Percentiles rank a stretch among this genome's conserved stretches.
Conservation (phyloP, 2,797 vertebrate species). For the Furcifer pardalis region DNA sequence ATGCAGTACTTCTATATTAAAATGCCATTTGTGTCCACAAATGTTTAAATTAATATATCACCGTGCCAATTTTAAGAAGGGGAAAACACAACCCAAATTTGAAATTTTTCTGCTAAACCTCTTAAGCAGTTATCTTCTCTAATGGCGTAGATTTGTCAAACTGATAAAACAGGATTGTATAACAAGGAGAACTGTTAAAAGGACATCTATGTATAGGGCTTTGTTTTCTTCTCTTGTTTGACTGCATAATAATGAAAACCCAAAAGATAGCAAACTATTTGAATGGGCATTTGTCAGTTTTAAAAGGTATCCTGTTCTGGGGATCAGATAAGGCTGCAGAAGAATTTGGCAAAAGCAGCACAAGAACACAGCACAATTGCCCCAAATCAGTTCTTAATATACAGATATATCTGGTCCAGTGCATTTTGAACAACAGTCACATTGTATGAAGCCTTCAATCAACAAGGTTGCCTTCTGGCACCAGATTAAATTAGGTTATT, state of each 20-base stretch:
- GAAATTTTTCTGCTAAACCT: neutral
- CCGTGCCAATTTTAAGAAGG: neutral
- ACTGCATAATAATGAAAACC: neutral
- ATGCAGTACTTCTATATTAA: no score
- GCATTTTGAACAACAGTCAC: neutral
- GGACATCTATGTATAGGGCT: neutral
- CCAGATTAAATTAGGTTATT: no score
- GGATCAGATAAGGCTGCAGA: neutral
- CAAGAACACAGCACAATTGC: neutral
- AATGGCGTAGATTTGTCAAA: neutral
- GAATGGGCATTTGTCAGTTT: neutral
- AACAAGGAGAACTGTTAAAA: neutral
- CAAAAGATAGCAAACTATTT: neutral
- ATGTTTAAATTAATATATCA: neutral
- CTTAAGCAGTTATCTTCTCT: neutral
- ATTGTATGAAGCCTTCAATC: neutral
- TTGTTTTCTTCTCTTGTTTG: neutral
- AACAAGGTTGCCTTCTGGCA: neutral
- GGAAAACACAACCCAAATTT: neutral
- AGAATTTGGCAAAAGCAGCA: neutral
- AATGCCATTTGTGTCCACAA: neutral
- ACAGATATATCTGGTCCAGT: neutral
- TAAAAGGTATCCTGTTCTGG: neutral
- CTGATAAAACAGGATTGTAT: neutral
- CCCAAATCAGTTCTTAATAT: neutral